Conservation (phyloP, 2,797 vertebrate species). For the Sternarchorhynchus goeldii region DNA sequence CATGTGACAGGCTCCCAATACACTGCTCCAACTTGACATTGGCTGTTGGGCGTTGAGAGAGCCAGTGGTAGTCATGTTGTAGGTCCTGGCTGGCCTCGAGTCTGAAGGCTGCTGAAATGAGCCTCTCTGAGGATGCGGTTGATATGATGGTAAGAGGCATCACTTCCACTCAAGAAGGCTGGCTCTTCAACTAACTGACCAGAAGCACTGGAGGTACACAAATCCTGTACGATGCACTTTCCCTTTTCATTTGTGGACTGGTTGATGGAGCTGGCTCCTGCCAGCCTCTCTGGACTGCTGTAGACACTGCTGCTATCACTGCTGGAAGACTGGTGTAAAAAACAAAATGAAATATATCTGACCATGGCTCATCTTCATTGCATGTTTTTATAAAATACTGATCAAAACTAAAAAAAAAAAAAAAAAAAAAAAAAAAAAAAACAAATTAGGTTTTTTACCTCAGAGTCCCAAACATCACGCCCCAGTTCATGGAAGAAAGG, state of each 20-base stretch:
- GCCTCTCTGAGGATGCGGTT: slow-evolving; percentile 97
- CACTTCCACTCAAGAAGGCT: slow-evolving; percentile 71
- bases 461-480: slow-evolving; percentile 73
- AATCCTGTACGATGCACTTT: slow-evolving; percentile 64
- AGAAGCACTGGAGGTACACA: slow-evolving; percentile 77
- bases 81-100: slow-evolving; percentile 83
- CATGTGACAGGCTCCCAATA: slow-evolving; percentile 47
- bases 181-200: slow-evolving; percentile 81
- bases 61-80: slow-evolving; percentile 73
- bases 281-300: slow-evolving; percentile 84
- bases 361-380: background rate
- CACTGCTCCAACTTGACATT: slow-evolving; percentile 36
- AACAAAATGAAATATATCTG: slow-evolving; percentile 8
- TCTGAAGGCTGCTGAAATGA: slow-evolving; percentile 96
- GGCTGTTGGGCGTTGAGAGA: slow-evolving; percentile 46
- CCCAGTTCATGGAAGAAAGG: slow-evolving; percentile 71
- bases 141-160: slow-evolving; percentile 90
- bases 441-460: slow-evolving; percentile 64
- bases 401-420: background rate
- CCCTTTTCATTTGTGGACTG: slow-evolving; percentile 72
- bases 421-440: background rate
- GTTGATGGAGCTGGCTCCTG: slow-evolving; percentile 69
- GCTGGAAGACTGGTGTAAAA: slow-evolving; percentile 76
- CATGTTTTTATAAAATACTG: slow-evolving; percentile 11
- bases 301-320: slow-evolving; percentile 88